phyloP scores from a whole-genome alignment of 2,797 vertebrate species.

The Lerista edwardsae region DNA sequence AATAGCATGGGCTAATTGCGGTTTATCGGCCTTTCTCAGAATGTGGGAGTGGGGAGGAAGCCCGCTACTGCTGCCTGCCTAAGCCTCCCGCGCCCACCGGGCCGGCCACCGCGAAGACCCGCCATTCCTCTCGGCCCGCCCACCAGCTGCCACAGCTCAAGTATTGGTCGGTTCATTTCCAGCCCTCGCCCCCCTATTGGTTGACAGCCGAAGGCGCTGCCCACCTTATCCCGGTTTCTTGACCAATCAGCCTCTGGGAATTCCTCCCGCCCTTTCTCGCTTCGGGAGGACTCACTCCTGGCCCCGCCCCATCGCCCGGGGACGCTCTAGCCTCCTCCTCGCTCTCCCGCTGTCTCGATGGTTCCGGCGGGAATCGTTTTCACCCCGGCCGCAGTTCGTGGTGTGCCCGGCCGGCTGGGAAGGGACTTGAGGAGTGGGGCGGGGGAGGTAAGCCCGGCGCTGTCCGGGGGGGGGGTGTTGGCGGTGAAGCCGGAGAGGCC shows the following conservation, averaged over 20 bases:
- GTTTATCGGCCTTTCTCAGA: too few species aligned
- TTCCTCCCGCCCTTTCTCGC: neutral
- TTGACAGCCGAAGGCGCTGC: too few species aligned
- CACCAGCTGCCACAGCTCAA: too few species aligned
- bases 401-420: neutral
- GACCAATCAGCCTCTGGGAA: neutral
- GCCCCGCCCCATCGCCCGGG: neutral
- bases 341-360: neutral
- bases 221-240: too few species aligned
- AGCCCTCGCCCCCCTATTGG: too few species aligned
- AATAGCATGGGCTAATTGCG: too few species aligned
- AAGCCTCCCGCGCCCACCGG: too few species aligned
- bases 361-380: constrained; percentile 2
- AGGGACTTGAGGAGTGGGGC: neutral
- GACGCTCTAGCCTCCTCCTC: neutral
- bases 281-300: neutral
- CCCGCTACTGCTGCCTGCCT: too few species aligned
- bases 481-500: neutral
- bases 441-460: constrained; percentile 10
- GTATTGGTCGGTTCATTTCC: too few species aligned
- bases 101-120: too few species aligned
- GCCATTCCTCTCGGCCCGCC: too few species aligned
- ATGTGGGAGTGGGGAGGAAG: too few species aligned
- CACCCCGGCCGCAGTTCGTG: neutral
- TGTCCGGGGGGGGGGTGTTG: neutral